Conservation (phyloP, 2,113 vertebrate species). For the Crotalus horridus region DNA sequence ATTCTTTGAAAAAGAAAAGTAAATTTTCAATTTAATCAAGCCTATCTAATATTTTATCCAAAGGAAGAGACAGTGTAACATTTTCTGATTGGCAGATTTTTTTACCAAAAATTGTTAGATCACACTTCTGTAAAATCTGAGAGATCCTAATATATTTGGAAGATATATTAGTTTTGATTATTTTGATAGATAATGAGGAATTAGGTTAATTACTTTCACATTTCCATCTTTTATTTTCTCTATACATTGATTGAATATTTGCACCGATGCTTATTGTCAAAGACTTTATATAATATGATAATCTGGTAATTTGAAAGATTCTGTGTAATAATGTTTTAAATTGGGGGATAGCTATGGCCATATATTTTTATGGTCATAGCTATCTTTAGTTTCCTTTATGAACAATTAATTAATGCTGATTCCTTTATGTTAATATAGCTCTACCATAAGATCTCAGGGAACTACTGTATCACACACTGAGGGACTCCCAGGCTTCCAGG, state of each 20-base stretch:
- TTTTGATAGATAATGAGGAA: neutral
- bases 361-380: neutral
- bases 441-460: neutral
- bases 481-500: neutral
- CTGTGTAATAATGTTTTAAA: conserved; percentile 37
- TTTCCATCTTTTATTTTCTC: neutral
- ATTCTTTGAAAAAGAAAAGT: neutral
- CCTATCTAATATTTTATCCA: neutral
- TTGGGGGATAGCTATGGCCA: conserved; percentile 23
- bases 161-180: neutral
- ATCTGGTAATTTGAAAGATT: neutral
- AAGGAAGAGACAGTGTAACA: neutral
- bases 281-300: neutral
- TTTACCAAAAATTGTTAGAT: neutral
- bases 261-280: neutral
- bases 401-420: neutral
- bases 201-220: neutral
- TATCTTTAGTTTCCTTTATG: neutral
- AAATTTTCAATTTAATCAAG: neutral
- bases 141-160: neutral
- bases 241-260: neutral
- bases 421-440: neutral
- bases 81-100: neutral
- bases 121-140: neutral
- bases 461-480: neutral